These are phyloP conservation scores for Homalodisca vitripennis DNA, from an alignment of 1,140 invertebrate genomes.

Conservation along the genomic window DNA sequence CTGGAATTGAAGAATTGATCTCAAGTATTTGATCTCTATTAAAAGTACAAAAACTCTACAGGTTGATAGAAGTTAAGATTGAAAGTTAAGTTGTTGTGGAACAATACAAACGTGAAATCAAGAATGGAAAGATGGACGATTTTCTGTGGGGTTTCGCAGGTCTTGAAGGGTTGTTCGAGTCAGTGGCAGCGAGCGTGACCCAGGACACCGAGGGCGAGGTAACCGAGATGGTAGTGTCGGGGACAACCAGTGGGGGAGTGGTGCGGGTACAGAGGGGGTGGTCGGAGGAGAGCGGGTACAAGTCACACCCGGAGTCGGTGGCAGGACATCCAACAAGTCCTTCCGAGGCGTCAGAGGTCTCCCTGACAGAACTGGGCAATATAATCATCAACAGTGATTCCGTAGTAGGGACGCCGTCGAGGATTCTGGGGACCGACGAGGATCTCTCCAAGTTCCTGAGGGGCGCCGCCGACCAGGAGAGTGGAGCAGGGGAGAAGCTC, in stretches of 20 bases:
- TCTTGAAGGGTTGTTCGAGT: not conserved
- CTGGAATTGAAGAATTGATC: no score
- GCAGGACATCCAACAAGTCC: not conserved
- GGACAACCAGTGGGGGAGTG: conserved; percentile 16
- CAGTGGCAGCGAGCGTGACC: not conserved
- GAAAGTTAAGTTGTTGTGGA: no score
- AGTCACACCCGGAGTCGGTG: not conserved
- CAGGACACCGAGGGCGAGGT: not conserved
- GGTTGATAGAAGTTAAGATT: no score
- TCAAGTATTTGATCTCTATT: no score
- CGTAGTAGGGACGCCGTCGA: not conserved
- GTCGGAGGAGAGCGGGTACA: conserved; percentile 31
- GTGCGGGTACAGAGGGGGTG: conserved; percentile 32
- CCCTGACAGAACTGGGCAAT: not conserved
- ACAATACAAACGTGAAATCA: no score
- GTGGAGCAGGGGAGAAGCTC: conserved; percentile 33
- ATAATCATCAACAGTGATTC: not conserved
- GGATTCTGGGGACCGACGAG: not conserved
- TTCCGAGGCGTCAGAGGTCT: not conserved
- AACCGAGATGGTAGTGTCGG: conserved; percentile 20
- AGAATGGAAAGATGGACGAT: conserved; percentile 20
- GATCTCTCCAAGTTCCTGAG: not conserved
- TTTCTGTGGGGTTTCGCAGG: not conserved
- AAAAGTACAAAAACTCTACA: no score
- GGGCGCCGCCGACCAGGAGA: conserved; percentile 1